A percentile compares a stretch with the other conserved stretches of the same genome.
phyloP scores from a whole-genome alignment of 2,888 invertebrate species.

The Campoplex capitator region DNA sequence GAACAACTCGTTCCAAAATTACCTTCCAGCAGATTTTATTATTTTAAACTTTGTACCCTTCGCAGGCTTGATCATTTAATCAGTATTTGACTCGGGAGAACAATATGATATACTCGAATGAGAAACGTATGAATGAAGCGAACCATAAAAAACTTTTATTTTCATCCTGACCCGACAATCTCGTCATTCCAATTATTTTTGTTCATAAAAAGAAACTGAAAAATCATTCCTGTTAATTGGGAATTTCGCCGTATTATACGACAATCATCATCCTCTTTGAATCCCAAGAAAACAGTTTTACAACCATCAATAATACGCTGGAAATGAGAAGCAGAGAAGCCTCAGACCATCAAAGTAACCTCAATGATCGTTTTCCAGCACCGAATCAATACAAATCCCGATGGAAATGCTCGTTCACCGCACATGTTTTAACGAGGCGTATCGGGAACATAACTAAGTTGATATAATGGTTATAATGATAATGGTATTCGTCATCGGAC shows the following conservation, averaged over 20 bases:
- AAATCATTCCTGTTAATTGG: too few relatives aligned
- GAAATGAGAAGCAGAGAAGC: neutral
- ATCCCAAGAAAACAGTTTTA: constrained; percentile 17
- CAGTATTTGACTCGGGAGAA: neutral
- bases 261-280: neutral
- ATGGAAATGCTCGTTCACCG: neutral
- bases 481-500: constrained; percentile 25
- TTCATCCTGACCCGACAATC: too few relatives aligned
- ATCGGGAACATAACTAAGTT: constrained; percentile 11
- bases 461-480: neutral
- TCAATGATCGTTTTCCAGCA: neutral
- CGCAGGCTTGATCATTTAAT: neutral
- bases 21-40: neutral
- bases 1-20: neutral
- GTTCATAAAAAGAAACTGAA: too few relatives aligned
- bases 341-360: constrained; percentile 9
- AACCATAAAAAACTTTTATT: neutral
- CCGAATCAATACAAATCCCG: neutral
- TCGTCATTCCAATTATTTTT: too few relatives aligned
- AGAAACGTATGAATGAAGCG: neutral
- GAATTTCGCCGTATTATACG: neutral
- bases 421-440: neutral
- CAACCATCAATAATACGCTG: neutral
- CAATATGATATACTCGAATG: neutral
- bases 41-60: neutral